These are phyloP conservation scores for Eupeodes corollae DNA, from an alignment of 1,140 invertebrate genomes.

Conservation along the genomic window DNA sequence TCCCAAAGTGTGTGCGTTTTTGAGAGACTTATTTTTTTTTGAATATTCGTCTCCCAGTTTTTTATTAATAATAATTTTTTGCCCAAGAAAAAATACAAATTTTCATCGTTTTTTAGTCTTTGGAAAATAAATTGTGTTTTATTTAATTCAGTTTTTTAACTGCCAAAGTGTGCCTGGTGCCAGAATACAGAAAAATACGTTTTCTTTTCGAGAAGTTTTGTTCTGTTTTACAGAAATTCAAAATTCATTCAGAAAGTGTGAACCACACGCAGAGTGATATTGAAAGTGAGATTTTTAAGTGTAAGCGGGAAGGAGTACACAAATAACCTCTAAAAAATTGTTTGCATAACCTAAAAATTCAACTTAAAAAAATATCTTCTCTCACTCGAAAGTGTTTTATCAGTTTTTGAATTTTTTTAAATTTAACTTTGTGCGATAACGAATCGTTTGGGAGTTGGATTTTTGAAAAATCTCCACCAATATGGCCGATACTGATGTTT, in stretches of 20 bases:
- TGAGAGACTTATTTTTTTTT: too few species aligned
- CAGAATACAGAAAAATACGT: neutral
- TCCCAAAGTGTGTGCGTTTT: too few species aligned
- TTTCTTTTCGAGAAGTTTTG: neutral
- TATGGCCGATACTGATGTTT: conserved; percentile 33
- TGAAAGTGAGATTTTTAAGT: neutral
- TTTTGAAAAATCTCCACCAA: conserved; percentile 3
- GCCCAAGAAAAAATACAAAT: too few species aligned
- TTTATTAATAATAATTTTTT: too few species aligned
- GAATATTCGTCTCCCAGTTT: too few species aligned
- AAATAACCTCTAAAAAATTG: neutral
- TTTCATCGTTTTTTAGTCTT: too few species aligned
- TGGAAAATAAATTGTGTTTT: too few species aligned
- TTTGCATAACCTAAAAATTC: neutral
- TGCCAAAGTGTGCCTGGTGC: too few species aligned
- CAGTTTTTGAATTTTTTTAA: neutral
- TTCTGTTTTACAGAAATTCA: neutral
- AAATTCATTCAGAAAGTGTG: neutral
- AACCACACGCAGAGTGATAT: neutral
- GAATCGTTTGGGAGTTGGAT: neutral
- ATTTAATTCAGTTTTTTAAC: too few species aligned
- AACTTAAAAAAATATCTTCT: too few species aligned
- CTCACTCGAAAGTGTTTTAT: too few species aligned
- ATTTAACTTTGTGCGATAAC: neutral
- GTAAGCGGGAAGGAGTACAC: too few species aligned